Percentiles rank a stretch among this genome's conserved stretches.
phyloP scores from a whole-genome alignment of 2,113 vertebrate species.

The Gorsachius goisagi region DNA sequence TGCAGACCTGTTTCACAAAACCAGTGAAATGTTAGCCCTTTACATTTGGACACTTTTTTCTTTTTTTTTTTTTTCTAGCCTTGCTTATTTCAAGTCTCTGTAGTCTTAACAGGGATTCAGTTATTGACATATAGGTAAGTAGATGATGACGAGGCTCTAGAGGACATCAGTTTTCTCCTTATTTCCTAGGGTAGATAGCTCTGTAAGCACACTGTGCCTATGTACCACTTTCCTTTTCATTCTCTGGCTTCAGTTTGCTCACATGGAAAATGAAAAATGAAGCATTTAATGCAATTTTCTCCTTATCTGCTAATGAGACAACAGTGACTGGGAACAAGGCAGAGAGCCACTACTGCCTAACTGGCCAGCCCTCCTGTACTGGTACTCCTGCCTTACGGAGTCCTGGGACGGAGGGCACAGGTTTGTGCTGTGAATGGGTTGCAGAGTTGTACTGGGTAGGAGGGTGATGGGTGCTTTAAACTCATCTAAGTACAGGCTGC shows the following conservation, averaged over 20 bases:
- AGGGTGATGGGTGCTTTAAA: neutral
- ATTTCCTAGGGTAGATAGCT: neutral
- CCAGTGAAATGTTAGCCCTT: neutral
- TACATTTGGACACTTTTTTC: neutral
- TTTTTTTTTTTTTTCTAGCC: neutral
- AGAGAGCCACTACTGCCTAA: neutral
- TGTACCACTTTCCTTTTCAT: neutral
- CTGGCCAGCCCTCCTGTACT: neutral
- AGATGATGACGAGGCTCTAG: neutral
- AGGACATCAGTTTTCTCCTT: neutral
- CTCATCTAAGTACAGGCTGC: neutral
- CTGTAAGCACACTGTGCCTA: neutral
- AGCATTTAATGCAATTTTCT: neutral
- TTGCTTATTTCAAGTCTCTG: neutral
- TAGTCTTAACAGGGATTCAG: neutral
- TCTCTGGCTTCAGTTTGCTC: neutral
- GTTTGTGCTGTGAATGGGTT: neutral
- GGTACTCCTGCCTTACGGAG: neutral
- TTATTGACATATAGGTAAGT: neutral
- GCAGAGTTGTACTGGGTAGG: neutral
- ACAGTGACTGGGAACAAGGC: neutral
- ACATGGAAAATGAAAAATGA: neutral
- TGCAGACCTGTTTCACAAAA: neutral
- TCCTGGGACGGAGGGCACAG: neutral
- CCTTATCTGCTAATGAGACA: neutral